Evolutionary conservation across 2,113 vertebrate genomes (phyloP), one percentile per base, ranked within the genome.

Genomic region (Poecile atricapillus): DNA sequence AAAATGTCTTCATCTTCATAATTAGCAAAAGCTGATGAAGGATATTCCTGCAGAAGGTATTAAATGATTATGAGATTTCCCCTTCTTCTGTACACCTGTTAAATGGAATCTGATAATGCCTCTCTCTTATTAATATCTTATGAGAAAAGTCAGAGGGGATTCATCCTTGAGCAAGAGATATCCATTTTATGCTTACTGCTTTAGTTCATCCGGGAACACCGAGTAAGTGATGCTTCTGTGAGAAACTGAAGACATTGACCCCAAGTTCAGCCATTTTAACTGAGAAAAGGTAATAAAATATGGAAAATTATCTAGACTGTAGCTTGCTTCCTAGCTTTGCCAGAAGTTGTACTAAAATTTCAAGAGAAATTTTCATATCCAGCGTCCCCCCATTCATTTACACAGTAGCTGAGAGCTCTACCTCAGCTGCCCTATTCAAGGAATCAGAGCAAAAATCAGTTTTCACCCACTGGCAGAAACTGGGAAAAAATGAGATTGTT

Each of bases 101-200:
- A 94, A 90, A 92, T 60, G 56, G 90, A 92, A 90, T 64, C 80
- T 90, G 88, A 89, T 89, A 93, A 83, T 90, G 86, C 43, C 33
- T 81, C 44, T 80, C 21, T 43, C 39, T 93, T 71, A 93, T 90
- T 95, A 95, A 90, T 90, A 78, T 56, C 88, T 90, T 74, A 83
- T 81, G 56, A 90, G 88, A 35, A 79, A 84, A 81, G 53, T 90
- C 65, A 81, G 83, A 64, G 49, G 55, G 65, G 90, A 63, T 83
- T 23, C 50, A 76, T 62, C 47, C 71, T 79, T 80, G 65, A 89
- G 49, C 44, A 76, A 59, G 63, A 62, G 41, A 59, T 60, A 71
- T 23, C 43, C 27, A 52, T 67, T 86, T 92, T 41, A 22, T 80
- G 46, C 21, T 81, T 68, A 39, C 25, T 71, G 43, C 62, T 78